Conservation (phyloP, 2,888 invertebrate species). For the Athetis lepigone region DNA sequence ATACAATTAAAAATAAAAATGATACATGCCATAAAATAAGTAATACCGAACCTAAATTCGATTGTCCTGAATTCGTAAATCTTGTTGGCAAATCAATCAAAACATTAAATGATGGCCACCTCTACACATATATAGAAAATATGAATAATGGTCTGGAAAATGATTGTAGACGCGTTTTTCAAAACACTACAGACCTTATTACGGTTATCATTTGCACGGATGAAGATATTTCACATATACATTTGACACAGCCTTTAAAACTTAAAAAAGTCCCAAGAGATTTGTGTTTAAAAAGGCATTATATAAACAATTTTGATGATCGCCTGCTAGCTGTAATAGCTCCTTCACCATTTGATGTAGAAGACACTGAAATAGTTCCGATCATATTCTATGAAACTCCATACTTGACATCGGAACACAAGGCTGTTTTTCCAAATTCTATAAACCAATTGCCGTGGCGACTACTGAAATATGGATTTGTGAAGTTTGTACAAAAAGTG, state of each 20-base stretch:
- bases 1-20: slow-evolving; percentile 2
- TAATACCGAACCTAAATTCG: rapidly evolving
- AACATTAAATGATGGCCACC: slow-evolving; percentile 14
- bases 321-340: slow-evolving; percentile 48
- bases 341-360: slow-evolving; percentile 33
- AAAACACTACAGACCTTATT: not conserved
- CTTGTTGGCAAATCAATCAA: slow-evolving; percentile 30
- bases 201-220: slow-evolving; percentile 42
- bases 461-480: slow-evolving; percentile 46
- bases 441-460: slow-evolving; percentile 31
- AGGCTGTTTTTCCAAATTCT: slow-evolving; percentile 46
- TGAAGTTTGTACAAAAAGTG: slow-evolving; percentile 55
- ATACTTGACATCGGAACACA: slow-evolving; percentile 14
- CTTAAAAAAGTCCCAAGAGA: not conserved
- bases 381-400: slow-evolving; percentile 60
- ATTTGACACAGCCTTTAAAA: slow-evolving; percentile 7
- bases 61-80: slow-evolving; percentile 29
- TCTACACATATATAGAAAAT: slow-evolving; percentile 34
- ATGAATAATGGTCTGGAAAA: not conserved
- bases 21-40: not conserved
- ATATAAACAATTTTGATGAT: not conserved
- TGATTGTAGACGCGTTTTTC: slow-evolving; percentile 15
- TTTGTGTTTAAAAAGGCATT: not conserved
- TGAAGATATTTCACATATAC: slow-evolving; percentile 10
- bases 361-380: slow-evolving; percentile 18